Evolutionary conservation across 2,888 invertebrate genomes (phyloP).

Genomic region (Eugnorisma glareosa): DNA sequence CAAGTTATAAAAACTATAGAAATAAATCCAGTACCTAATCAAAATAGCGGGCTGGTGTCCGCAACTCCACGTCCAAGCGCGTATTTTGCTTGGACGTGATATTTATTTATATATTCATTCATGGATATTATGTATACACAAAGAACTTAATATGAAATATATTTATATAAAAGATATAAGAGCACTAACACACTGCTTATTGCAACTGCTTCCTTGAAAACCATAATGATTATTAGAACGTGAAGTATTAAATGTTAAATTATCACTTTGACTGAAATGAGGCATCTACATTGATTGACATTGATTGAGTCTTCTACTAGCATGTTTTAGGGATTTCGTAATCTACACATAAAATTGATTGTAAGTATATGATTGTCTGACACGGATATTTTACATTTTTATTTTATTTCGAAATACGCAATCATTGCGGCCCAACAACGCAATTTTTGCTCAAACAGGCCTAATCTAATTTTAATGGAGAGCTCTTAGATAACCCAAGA

Average conservation of each 20-base stretch:
- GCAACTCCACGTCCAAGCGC: too few relatives aligned
- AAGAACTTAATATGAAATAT: neutral
- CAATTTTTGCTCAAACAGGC: slow-evolving; percentile 29
- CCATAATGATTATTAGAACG: neutral
- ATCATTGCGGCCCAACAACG: slow-evolving; percentile 3
- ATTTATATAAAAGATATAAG: too few relatives aligned
- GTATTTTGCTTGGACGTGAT: too few relatives aligned
- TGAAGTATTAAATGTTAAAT: neutral
- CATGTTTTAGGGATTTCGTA: neutral
- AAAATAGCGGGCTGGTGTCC: too few relatives aligned
- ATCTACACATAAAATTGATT: neutral
- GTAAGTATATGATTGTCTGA: neutral
- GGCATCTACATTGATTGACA: fast-evolving
- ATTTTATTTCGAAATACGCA: neutral
- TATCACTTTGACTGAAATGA: neutral
- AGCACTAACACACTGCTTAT: neutral
- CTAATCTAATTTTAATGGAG: slow-evolving; percentile 64
- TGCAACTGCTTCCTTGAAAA: neutral
- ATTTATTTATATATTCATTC: too few relatives aligned
- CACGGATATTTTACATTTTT: neutral
- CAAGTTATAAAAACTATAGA: neutral
- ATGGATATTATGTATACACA: too few relatives aligned
- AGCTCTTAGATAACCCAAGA: slow-evolving; percentile 55
- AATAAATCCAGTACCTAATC: too few relatives aligned
- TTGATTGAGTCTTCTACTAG: neutral